Base-by-base conservation (phyloP, 2,113 vertebrate genomes). In the Procavia capensis region DNA sequence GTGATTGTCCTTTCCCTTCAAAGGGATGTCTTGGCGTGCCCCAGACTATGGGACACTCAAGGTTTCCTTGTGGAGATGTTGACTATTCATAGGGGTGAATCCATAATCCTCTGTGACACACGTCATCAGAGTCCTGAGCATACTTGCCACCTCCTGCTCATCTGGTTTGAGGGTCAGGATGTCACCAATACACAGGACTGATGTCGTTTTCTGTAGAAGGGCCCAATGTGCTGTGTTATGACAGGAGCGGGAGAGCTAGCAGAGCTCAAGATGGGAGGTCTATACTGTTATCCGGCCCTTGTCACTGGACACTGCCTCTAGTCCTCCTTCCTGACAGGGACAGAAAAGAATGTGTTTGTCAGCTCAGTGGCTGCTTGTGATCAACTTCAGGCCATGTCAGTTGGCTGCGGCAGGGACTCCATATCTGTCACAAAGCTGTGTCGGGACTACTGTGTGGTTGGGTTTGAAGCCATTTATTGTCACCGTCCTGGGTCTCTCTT, bases 401-500 rank as follows among this genome's bases (percentile, higher is more conserved):
- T 7, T 14, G 45, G 45, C n/a, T 13, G 68, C 8, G 2, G 93
- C 11, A 20, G 36, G 50, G 20, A 20, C 0, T 25, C 9, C 9
- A 0, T 0, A 1, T 31, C 9, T 1, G 9, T n/a, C 7, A 2
- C 22, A 16, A 0, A 24, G 39, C 66, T 20, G 10, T 59, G 0
- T 0, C 14, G 74, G 63, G 24, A 50, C 27, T 24, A 0, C 3
- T 6, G 6, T 34, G n/a, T 1, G n/a, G 63, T 2, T 1, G 50
- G 29, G 54, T 41, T 5, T 25, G 34, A 4, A 6, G 16, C 19
- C 2, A 41, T 6, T 19, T 11, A 3, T 25, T 10, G 0, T 11
- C 50, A 3, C 14, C 39, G 16, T 9, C 20, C 8, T 0, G 27
- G 45, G 2, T 2, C n/a, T 19, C 6, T 17, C 79, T 75, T 5